Evolutionary conservation across 2,888 invertebrate species (phyloP).

Genomic region (Dione vanillae): DNA sequence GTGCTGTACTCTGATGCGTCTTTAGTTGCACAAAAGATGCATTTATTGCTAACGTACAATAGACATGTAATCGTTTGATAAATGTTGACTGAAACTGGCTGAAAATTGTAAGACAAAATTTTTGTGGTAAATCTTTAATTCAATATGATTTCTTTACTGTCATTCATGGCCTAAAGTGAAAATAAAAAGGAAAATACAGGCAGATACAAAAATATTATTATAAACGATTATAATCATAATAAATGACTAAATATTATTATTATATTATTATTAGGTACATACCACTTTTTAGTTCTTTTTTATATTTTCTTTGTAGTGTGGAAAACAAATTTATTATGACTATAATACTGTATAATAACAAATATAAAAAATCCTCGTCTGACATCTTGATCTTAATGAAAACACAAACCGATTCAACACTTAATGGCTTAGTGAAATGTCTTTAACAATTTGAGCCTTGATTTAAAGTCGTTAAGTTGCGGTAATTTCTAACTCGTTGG

Average conservation of each 20-base stretch:
- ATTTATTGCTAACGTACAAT: conserved; percentile 6
- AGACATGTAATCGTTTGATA: conserved; percentile 16
- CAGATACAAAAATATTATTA: too few species aligned
- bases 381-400: too few species aligned
- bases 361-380: too few species aligned
- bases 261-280: too few species aligned
- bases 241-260: too few species aligned
- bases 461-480: conserved; percentile 37
- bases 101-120: background rate
- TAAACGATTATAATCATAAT: too few species aligned
- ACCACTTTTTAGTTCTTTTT: too few species aligned
- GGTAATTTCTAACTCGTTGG: conserved; percentile 39
- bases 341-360: too few species aligned
- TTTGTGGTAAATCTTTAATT: background rate
- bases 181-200: too few species aligned
- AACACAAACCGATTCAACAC: background rate
- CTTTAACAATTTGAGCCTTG: conserved; percentile 21
- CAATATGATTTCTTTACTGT: background rate
- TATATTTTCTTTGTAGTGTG: too few species aligned
- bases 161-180: too few species aligned
- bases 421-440: conserved; percentile 15
- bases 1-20: conserved; percentile 33
- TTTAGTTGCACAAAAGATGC: conserved; percentile 21
- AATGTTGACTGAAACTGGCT: background rate
- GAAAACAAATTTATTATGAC: too few species aligned